Conservation (phyloP, 23 tunicate genomes). For the Trididemnum nubilum region DNA sequence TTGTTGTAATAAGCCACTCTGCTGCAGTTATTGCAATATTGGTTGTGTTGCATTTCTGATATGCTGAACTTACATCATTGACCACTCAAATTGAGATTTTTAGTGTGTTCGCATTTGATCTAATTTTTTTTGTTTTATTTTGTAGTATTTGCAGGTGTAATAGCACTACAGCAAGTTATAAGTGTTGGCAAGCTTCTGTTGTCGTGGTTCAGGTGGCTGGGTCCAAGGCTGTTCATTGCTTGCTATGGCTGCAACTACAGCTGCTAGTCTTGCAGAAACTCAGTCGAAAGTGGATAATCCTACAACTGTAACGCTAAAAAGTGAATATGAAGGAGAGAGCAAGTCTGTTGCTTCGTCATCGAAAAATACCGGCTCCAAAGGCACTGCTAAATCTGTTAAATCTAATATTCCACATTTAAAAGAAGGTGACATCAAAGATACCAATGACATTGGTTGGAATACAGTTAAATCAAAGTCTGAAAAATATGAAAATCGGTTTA, state of each 20-base stretch:
- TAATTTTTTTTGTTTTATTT: too few relatives aligned
- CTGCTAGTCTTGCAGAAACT: background rate
- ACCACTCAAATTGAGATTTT: too few relatives aligned
- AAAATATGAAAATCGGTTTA: conserved; percentile 50
- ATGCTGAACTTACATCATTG: too few relatives aligned
- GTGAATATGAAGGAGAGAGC: too few relatives aligned
- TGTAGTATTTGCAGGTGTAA: too few relatives aligned
- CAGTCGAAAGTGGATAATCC: background rate
- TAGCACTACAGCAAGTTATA: too few relatives aligned
- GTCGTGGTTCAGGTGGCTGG: too few relatives aligned
- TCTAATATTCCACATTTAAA: background rate
- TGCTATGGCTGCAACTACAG: conserved; percentile 43
- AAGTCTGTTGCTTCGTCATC: background rate
- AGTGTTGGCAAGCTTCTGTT: too few relatives aligned
- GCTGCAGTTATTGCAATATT: too few relatives aligned
- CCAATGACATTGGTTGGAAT: conserved; percentile 72
- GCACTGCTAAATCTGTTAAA: background rate
- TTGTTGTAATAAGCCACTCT: too few relatives aligned
- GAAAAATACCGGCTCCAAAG: background rate
- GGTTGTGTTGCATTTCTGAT: too few relatives aligned
- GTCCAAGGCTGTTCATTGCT: conserved; percentile 6
- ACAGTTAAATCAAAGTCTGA: conserved; percentile 63
- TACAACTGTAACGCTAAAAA: background rate
- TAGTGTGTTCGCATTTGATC: too few relatives aligned
- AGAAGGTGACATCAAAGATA: conserved; percentile 8